Percentiles rank a stretch among this genome's conserved stretches.
Evolutionary conservation across 2,888 invertebrate species (phyloP).

Genomic region (Agrochola lota): DNA sequence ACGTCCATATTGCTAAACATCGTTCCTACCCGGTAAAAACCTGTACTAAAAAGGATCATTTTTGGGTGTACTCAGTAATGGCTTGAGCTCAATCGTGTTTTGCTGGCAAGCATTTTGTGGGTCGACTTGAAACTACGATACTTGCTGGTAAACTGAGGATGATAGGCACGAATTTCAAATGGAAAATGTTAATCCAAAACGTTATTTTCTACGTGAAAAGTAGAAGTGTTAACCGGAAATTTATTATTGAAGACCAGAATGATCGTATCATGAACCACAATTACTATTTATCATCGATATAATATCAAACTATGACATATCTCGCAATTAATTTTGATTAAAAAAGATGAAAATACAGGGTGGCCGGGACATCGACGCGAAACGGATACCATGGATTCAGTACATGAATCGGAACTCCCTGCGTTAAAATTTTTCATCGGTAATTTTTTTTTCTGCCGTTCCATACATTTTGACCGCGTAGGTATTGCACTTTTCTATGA

Average conservation of each 20-base stretch:
- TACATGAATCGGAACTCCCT: no score
- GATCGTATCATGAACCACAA: background rate
- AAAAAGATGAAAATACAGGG: no score
- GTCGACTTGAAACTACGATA: slow-evolving; percentile 10
- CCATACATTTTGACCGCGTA: no score
- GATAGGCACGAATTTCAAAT: slow-evolving; percentile 18
- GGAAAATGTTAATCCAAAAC: slow-evolving; percentile 3
- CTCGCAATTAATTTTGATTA: background rate
- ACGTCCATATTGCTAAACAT: slow-evolving; percentile 50
- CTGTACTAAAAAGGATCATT: slow-evolving; percentile 46
- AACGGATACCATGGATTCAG: no score
- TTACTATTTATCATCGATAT: background rate
- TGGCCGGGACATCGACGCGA: no score
- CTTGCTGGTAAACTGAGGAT: slow-evolving; percentile 19
- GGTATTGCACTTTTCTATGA: no score
- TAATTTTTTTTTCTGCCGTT: no score
- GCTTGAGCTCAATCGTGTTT: slow-evolving; percentile 19
- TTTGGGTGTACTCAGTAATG: slow-evolving; percentile 44
- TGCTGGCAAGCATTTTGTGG: slow-evolving; percentile 34
- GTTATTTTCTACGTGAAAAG: background rate
- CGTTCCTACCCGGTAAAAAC: slow-evolving; percentile 41
- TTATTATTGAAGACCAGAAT: slow-evolving; percentile 1
- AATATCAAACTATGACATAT: background rate
- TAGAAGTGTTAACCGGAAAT: background rate
- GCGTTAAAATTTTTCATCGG: no score